Evolutionary conservation across 2,888 invertebrate genomes (phyloP), one percentile per base, ranked within the genome.

Genomic region (Drosophila lutescens): DNA sequence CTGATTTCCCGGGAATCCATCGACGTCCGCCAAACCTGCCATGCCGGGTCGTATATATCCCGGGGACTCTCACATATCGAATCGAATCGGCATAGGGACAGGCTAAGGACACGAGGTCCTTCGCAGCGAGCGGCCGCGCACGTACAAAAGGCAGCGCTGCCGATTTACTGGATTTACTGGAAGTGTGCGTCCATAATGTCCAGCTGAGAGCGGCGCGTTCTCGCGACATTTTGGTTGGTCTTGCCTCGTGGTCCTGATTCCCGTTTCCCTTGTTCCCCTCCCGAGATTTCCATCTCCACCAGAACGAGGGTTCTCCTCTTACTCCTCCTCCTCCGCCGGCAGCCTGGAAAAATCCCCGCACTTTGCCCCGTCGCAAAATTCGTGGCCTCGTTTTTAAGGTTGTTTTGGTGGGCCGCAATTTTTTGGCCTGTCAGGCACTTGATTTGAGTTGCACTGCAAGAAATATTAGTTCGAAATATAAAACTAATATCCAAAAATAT

Each of bases 211-310:
- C 65, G 82, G 78, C 82, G 75, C 63, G 82, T 82, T 67, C 67
- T 85, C 85, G 90, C 89, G 89, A 83, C 82, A 77, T 77, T 90
- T 84, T 80, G 80, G 81, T 84, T 89, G 86, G 85, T 65, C 65
- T 65, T 54, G 47, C 46, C 61, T 30, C 30, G 46, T 30, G 30
- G 46, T 47, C 3, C 20, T 20, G 20, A 20, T 2, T 20, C 20
- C 3, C n/a, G 20, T 2, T 20, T 26, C 5, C 26, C 26, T 26
- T 2, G 0, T 26, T 59, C 36, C 30, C 32, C 30, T 32, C 41
- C 9, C 32, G 17, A n/a, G n/a, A 12, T 20, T 34, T 17, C 46
- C 53, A 9, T 23, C 49, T 10, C 34, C 30, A 20, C 12, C 20
- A 20, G 20, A 2, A 20, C 20, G 20, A 20, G 20, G 20, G 20